Conservation (phyloP, 1,140 invertebrate species). For the Solen grandis region DNA sequence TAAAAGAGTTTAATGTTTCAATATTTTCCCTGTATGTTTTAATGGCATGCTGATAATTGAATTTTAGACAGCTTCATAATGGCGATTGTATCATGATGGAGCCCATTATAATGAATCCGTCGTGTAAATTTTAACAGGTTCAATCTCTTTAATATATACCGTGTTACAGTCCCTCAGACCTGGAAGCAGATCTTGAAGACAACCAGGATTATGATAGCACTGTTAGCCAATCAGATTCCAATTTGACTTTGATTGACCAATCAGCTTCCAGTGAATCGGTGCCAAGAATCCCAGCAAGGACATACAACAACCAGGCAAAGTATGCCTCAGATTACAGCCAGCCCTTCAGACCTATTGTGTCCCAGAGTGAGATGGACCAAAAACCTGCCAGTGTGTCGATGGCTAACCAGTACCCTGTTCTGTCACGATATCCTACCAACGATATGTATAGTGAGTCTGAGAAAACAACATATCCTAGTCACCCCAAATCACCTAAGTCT, state of each 20-base stretch:
- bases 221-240: conserved; percentile 80
- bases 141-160: too few relatives aligned
- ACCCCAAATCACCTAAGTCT: conserved; percentile 32
- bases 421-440: not conserved
- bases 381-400: not conserved
- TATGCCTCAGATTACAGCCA: conserved; percentile 37
- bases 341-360: conserved; percentile 47
- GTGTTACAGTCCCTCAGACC: conserved; percentile 84
- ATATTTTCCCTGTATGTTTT: too few relatives aligned
- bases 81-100: too few relatives aligned
- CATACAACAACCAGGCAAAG: conserved; percentile 37
- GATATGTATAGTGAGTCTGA: not conserved
- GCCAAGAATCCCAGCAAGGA: not conserved
- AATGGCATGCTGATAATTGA: too few relatives aligned
- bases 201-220: conserved; percentile 83
- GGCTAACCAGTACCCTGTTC: not conserved
- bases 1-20: too few relatives aligned
- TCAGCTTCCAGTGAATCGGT: conserved; percentile 62
- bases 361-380: not conserved
- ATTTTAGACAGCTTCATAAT: too few relatives aligned
- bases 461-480: conserved; percentile 18
- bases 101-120: too few relatives aligned
- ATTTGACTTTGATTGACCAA: conserved; percentile 76
- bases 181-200: conserved; percentile 86
- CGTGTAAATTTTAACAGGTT: too few relatives aligned